These are phyloP conservation scores for Choristoneura fumiferana DNA, from an alignment of 1,140 invertebrate genomes.

Conservation along the genomic window DNA sequence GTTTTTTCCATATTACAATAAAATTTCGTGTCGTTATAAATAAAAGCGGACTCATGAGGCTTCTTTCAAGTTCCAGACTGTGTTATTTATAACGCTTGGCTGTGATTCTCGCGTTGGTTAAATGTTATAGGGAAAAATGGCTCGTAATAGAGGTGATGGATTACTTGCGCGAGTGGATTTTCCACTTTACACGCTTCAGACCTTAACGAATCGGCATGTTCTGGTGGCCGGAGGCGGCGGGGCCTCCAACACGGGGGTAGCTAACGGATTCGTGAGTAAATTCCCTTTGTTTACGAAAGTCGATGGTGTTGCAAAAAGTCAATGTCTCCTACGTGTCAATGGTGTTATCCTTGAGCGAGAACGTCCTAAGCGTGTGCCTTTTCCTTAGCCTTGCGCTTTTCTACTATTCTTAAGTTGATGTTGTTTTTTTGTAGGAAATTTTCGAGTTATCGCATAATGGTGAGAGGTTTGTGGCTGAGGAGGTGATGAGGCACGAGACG, in stretches of 20 bases:
- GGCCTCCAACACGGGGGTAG: constrained; percentile 95
- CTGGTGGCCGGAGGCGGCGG: constrained; percentile 97
- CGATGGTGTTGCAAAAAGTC: constrained; percentile 18
- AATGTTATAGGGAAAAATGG: constrained; percentile 65
- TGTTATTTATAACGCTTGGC: constrained; percentile 26
- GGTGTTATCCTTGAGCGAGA: constrained; percentile 19
- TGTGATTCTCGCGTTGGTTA: constrained; percentile 37
- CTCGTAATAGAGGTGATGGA: constrained; percentile 79
- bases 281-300: constrained; percentile 5
- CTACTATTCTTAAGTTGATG: neutral
- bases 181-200: constrained; percentile 93
- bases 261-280: constrained; percentile 94
- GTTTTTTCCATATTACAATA: constrained; percentile 44
- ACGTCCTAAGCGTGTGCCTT: neutral
- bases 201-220: constrained; percentile 94
- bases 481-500: constrained; percentile 92
- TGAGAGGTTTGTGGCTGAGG: constrained; percentile 88
- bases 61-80: constrained; percentile 38
- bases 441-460: constrained; percentile 93
- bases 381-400: neutral
- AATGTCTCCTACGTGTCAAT: constrained; percentile 47
- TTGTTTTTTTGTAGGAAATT: constrained; percentile 85
- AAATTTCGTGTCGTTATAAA: constrained; percentile 36
- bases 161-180: constrained; percentile 93
- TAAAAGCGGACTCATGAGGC: constrained; percentile 52